These are phyloP conservation scores for Ptychodera flava DNA, from an alignment of 35 echinoderm and acorn worm genomes.

Conservation along the genomic window DNA sequence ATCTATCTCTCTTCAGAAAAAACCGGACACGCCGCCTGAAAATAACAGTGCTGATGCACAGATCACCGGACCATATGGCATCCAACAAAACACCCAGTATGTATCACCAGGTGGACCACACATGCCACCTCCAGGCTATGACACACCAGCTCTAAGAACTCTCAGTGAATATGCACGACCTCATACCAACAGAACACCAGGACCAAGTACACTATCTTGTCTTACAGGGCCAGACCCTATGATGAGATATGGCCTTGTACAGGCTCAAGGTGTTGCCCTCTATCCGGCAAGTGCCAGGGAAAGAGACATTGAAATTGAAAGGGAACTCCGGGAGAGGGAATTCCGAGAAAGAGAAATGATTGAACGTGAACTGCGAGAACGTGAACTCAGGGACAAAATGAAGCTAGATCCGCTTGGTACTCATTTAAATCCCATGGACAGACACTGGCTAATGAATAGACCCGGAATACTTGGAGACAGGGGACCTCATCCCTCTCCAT, in stretches of 20 bases:
- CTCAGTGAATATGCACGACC: constrained; percentile 90
- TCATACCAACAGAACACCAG: constrained; percentile 39
- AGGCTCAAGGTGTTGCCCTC: constrained; percentile 40
- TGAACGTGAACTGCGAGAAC: constrained; percentile 40
- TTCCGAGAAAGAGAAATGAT: constrained; percentile 71
- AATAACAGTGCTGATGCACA: constrained; percentile 89
- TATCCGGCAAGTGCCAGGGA: constrained; percentile 6
- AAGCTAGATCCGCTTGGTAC: constrained; percentile 22
- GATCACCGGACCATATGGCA: constrained; percentile 55
- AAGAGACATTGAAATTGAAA: constrained; percentile 71
- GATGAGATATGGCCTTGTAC: constrained; percentile 72
- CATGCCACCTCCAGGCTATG: constrained; percentile 46
- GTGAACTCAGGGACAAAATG: constrained; percentile 33
- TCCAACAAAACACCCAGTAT: constrained; percentile 26
- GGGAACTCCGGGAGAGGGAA: constrained; percentile 77
- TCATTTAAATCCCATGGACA: constrained; percentile 24
- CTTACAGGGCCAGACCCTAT: constrained; percentile 94
- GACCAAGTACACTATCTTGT: constrained; percentile 24
- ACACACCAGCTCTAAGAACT: constrained; percentile 83
- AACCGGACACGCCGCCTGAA: constrained; percentile 83
- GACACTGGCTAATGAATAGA: neutral
- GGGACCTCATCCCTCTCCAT: constrained; percentile 6
- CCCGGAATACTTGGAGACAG: neutral
- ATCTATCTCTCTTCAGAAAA: too few relatives aligned
- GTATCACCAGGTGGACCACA: neutral